Conservation (phyloP, 2,113 vertebrate species). For the Rhegmatorhina hoffmannsi region DNA sequence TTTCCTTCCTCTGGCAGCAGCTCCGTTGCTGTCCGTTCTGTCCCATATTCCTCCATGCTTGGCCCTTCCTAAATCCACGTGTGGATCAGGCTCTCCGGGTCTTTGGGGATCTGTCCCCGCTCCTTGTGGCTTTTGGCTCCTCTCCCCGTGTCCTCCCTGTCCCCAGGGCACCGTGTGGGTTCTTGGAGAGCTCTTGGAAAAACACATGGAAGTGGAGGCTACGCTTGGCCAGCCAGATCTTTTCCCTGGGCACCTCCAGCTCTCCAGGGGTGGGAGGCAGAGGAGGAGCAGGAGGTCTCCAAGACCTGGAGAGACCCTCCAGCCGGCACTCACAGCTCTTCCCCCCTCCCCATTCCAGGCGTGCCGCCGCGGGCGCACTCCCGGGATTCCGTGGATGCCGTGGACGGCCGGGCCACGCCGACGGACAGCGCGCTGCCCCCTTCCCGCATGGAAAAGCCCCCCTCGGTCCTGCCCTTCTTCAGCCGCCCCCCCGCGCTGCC, state of each 20-base stretch:
- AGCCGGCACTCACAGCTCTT: background rate
- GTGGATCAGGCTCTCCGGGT: background rate
- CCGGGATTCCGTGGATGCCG: conserved; percentile 73
- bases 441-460: conserved; percentile 76
- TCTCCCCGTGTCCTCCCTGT: background rate
- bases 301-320: rapidly evolving
- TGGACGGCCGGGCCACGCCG: conserved; percentile 74
- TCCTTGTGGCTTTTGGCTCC: background rate
- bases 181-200: background rate
- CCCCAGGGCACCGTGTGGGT: rapidly evolving
- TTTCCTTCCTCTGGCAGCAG: background rate
- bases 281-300: background rate
- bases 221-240: background rate
- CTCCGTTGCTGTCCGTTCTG: background rate
- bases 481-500: background rate
- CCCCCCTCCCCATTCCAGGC: conserved; percentile 70
- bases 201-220: background rate
- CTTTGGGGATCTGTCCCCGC: background rate
- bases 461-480: conserved; percentile 76
- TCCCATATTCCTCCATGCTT: background rate
- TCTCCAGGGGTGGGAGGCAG: conserved; percentile 3
- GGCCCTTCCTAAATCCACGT: background rate
- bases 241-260: background rate
- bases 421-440: conserved; percentile 73
- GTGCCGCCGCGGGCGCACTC: conserved; percentile 83